Conservation (phyloP, 2,797 vertebrate species). For the Sternarchorhynchus goeldii region DNA sequence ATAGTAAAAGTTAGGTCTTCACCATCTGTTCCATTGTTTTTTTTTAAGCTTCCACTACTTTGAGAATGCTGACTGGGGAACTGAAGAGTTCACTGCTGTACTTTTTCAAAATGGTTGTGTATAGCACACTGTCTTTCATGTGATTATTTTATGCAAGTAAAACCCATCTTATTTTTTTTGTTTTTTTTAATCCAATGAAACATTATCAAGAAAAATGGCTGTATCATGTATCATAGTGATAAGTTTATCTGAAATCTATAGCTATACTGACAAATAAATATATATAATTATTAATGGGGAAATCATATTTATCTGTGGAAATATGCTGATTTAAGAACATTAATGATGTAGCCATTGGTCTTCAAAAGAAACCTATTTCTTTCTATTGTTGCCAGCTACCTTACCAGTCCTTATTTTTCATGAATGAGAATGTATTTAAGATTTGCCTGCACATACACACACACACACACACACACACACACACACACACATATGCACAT, state of each 20-base stretch:
- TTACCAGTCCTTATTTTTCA: conserved; percentile 69
- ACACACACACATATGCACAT: conserved; percentile 39
- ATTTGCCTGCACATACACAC: conserved; percentile 32
- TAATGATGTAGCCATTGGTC: conserved; percentile 66
- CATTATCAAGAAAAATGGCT: conserved; percentile 70
- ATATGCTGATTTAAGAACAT: conserved; percentile 52
- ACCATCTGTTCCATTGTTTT: no score
- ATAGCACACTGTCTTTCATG: conserved; percentile 79
- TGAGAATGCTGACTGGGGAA: no score
- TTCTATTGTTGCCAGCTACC: conserved; percentile 80
- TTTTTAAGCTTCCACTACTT: no score
- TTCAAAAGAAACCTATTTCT: conserved; percentile 70
- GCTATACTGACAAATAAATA: conserved; percentile 69
- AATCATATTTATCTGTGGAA: conserved; percentile 60
- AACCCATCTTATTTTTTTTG: conserved; percentile 62
- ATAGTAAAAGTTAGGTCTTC: no score
- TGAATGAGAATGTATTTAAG: conserved; percentile 80
- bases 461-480: conserved; percentile 40
- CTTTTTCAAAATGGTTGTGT: conserved; percentile 71
- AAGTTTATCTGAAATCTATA: conserved; percentile 73
- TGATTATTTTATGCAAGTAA: conserved; percentile 78
- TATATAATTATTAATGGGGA: conserved; percentile 72
- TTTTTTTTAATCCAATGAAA: conserved; percentile 62
- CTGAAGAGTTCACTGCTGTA: conserved; percentile 64
- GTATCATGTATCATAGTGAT: conserved; percentile 71